phyloP scores from a whole-genome alignment of 2,113 vertebrate species.

The Trematocara variabile region DNA sequence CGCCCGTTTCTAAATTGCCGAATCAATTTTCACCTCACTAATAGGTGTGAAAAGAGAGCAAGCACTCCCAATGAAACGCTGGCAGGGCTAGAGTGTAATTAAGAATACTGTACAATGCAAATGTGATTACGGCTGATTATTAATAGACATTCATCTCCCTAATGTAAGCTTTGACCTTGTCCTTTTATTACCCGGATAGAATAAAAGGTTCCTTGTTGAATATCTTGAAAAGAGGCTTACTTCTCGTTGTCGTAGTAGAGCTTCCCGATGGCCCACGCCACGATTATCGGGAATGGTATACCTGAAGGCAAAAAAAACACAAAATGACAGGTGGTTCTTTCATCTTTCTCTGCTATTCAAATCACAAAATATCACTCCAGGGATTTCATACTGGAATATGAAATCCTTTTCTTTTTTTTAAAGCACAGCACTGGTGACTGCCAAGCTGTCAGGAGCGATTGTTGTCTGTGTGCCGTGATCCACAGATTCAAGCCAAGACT shows the following conservation, averaged over 20 bases:
- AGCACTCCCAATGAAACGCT: neutral
- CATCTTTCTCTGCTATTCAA: constrained; percentile 13
- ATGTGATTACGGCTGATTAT: constrained; percentile 38
- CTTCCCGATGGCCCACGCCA: constrained; percentile 91
- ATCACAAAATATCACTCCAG: neutral
- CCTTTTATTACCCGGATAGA: neutral
- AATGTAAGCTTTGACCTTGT: constrained; percentile 9
- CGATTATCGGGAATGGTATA: constrained; percentile 90
- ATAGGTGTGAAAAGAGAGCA: neutral
- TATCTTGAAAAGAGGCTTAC: constrained; percentile 70
- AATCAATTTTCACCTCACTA: neutral
- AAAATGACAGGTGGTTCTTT: constrained; percentile 7
- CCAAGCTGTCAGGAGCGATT: constrained; percentile 40
- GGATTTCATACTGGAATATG: constrained; percentile 16
- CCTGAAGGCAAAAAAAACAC: constrained; percentile 63
- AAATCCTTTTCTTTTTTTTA: neutral
- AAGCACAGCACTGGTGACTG: neutral
- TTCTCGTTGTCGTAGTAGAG: constrained; percentile 95
- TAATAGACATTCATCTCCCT: constrained; percentile 31
- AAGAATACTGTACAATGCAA: neutral
- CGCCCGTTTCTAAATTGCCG: neutral
- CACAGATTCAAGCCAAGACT: constrained; percentile 15
- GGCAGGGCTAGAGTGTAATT: neutral
- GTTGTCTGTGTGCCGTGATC: neutral
- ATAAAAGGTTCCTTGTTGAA: neutral